Conservation (phyloP, 1,140 invertebrate genomes). For the Drosophila obscura region DNA sequence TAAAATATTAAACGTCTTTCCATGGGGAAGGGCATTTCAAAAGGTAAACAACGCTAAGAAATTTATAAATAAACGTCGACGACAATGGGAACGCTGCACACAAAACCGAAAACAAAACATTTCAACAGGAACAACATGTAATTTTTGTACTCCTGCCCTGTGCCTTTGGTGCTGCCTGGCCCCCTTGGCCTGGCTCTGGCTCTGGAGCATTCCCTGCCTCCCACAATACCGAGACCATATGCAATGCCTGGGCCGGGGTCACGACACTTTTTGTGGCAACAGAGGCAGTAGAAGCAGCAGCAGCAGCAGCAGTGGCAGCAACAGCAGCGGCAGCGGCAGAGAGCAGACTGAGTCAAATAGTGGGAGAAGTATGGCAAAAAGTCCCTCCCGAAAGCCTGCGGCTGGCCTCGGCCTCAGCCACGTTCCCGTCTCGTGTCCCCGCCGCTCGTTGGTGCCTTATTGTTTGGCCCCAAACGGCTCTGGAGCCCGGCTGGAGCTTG, state of each 20-base stretch:
- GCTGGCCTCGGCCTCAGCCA: neutral
- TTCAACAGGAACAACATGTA: slow-evolving; percentile 82
- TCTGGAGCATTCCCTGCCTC: slow-evolving; percentile 11
- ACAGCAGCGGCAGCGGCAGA: slow-evolving; percentile 19
- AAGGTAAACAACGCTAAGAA: slow-evolving; percentile 38
- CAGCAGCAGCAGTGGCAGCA: slow-evolving; percentile 37
- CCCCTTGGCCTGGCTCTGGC: slow-evolving; percentile 23
- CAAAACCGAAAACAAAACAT: slow-evolving; percentile 68
- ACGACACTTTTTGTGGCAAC: slow-evolving; percentile 82
- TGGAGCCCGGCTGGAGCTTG: slow-evolving; percentile 68
- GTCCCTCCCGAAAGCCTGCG: slow-evolving; percentile 58
- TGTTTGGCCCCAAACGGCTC: slow-evolving; percentile 58
- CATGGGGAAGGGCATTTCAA: slow-evolving; percentile 39
- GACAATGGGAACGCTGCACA: slow-evolving; percentile 72
- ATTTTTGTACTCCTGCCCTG: slow-evolving; percentile 63
- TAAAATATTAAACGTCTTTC: neutral
- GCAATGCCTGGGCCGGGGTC: slow-evolving; percentile 75
- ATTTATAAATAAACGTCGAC: slow-evolving; percentile 78
- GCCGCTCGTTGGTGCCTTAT: slow-evolving; percentile 49
- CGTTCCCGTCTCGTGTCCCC: neutral
- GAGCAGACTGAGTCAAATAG: slow-evolving; percentile 71
- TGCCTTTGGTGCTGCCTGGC: slow-evolving; percentile 11
- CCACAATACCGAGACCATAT: slow-evolving; percentile 66
- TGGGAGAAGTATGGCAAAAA: slow-evolving; percentile 80
- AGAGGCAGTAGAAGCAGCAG: slow-evolving; percentile 27